These are phyloP conservation scores for Diadophis punctatus DNA, from an alignment of 2,113 vertebrate species.

Conservation along the genomic window DNA sequence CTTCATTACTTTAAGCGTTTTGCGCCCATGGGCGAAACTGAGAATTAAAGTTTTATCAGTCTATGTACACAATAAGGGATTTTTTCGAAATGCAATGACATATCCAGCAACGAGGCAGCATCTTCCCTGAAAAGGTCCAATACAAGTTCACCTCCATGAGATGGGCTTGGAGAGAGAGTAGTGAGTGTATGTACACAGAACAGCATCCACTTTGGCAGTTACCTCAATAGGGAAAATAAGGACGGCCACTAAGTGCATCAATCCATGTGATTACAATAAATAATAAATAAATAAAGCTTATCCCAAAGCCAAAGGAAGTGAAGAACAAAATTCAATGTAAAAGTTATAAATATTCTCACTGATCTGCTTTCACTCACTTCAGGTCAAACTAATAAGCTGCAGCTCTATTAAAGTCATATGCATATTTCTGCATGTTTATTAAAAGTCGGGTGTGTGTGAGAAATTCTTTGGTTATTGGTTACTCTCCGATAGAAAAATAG, in stretches of 20 bases:
- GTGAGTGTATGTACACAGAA: neutral
- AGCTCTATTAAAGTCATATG: neutral
- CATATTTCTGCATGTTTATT: neutral
- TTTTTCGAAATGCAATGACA: neutral
- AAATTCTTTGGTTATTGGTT: neutral
- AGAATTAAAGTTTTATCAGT: neutral
- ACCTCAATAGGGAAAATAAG: neutral
- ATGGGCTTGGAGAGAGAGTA: neutral
- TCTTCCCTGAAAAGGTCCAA: neutral
- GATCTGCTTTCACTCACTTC: neutral
- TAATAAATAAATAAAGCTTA: no score
- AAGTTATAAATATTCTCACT: neutral
- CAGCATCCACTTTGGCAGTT: neutral
- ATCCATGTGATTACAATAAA: neutral
- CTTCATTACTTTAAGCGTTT: neutral
- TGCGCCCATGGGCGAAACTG: neutral
- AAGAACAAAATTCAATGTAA: neutral
- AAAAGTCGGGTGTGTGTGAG: neutral
- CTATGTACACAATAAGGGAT: neutral
- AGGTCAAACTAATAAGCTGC: neutral
- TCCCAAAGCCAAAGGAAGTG: neutral
- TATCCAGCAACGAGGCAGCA: neutral
- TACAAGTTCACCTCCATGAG: neutral
- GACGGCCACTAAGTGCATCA: neutral
- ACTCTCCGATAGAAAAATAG: neutral